Evolutionary conservation across 2,113 vertebrate genomes (phyloP).

Genomic region (Dolichotis patagonum): DNA sequence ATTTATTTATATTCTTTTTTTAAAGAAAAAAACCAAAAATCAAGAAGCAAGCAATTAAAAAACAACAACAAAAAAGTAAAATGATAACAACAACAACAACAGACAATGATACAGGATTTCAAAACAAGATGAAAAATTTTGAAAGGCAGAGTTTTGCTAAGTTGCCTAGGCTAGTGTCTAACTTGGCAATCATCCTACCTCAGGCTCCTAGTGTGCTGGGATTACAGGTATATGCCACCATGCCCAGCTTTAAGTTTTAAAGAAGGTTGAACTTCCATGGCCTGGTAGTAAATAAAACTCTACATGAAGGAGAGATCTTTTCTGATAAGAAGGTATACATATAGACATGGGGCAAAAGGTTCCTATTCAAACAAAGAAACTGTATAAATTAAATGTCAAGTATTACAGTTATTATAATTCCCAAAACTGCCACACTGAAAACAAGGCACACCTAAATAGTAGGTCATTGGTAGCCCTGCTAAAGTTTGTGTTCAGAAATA

Average conservation of each 20-base stretch:
- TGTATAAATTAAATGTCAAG: neutral
- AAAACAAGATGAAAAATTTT: neutral
- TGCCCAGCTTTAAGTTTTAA: neutral
- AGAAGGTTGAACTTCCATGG: neutral
- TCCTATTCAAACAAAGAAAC: neutral
- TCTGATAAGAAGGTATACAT: neutral
- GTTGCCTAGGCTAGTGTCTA: neutral
- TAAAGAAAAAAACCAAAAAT: too few relatives aligned
- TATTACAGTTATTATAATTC: neutral
- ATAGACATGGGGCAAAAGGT: neutral
- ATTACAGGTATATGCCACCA: neutral
- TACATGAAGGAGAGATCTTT: slow-evolving; percentile 24
- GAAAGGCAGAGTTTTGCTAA: neutral
- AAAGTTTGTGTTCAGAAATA: slow-evolving; percentile 17
- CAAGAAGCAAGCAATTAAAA: too few relatives aligned
- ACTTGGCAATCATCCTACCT: neutral
- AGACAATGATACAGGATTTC: too few relatives aligned
- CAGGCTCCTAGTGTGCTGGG: neutral
- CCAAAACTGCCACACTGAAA: neutral
- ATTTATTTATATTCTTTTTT: too few relatives aligned
- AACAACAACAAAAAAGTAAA: too few relatives aligned
- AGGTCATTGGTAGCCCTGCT: neutral
- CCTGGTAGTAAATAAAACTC: slow-evolving; percentile 31
- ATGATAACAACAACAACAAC: too few relatives aligned
- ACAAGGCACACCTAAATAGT: neutral